Base-by-base conservation (phyloP, 2,888 invertebrate species). In the Ectemnius continuus region DNA sequence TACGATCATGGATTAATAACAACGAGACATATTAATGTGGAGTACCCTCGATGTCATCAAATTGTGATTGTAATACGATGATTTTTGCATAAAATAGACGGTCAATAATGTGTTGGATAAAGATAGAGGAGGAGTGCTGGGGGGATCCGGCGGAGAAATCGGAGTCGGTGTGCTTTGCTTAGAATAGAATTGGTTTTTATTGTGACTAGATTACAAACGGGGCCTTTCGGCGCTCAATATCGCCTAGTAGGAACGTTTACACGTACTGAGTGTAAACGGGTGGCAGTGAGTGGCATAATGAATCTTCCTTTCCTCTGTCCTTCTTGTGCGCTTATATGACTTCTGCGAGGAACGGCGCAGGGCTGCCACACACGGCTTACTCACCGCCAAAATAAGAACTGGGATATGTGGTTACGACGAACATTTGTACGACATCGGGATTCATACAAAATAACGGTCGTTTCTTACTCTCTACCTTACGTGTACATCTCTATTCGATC, bases 161-260 rank as follows among this genome's bases (percentile, higher is more conserved):
- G 61, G 23, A 63, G 47, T 61, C 61, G 70, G 13, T 36, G 36
- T 11, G 11, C 8, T 36, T 36, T 36, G 36, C 36, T 73, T 90
- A 90, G 90, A 90, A 90, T 90, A 89, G 89, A 90, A 89, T 90
- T 89, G 88, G 86, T 88, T 83, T 90, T 90, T 90, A 90, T 90
- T 90, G 90, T 90, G 90, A 90, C 90, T 90, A 90, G 90, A 90
- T 90, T 90, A 90, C 90, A 90, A 90, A 90, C 88, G 88, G 89
- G 88, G 87, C 88, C 88, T 88, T 84, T 78, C 86, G 87, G 86
- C 87, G 87, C 81, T 85, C 84, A 85, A 85, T 86, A 84, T 83
- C 88, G 88, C 84, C 88, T 87, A 87, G 86, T 88, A 89, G 88
- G 89, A 90, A 90, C 88, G 88, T 88, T 81, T 86, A 87, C 86